Percentiles rank a stretch among this genome's conserved stretches.
These are phyloP conservation scores for Semicossyphus pulcher DNA, from an alignment of 2,113 vertebrate species.

Conservation along the genomic window DNA sequence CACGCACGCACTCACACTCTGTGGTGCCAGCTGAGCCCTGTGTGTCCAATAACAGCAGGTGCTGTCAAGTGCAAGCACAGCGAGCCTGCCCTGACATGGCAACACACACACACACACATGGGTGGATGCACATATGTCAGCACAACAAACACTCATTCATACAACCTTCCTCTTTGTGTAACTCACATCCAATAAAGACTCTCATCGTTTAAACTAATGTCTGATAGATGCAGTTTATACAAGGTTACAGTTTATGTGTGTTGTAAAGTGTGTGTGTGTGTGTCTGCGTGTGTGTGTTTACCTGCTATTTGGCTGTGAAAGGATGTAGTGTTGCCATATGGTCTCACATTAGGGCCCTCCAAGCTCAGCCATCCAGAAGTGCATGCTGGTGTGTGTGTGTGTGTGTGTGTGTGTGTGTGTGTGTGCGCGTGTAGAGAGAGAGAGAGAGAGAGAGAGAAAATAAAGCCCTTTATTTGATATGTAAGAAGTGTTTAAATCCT, in stretches of 20 bases:
- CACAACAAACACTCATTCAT: slow-evolving; percentile 11
- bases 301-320: slow-evolving; percentile 44
- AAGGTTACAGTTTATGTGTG: slow-evolving; percentile 26
- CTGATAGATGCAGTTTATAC: slow-evolving; percentile 7
- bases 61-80: slow-evolving; percentile 74
- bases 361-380: slow-evolving; percentile 51
- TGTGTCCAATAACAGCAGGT: slow-evolving; percentile 78
- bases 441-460: slow-evolving; percentile 3
- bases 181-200: slow-evolving; percentile 5
- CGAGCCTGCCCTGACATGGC: slow-evolving; percentile 66
- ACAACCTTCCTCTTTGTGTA: not conserved
- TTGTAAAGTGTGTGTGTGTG: not conserved
- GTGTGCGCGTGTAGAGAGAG: slow-evolving; percentile 6
- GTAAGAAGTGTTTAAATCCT: slow-evolving; percentile 25
- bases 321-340: slow-evolving; percentile 65
- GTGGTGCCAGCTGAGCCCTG: slow-evolving; percentile 75
- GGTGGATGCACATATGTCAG: slow-evolving; percentile 42
- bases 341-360: slow-evolving; percentile 62
- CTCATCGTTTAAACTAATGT: slow-evolving; percentile 14
- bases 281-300: slow-evolving; percentile 14
- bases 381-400: slow-evolving; percentile 28
- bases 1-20: slow-evolving; percentile 33
- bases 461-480: slow-evolving; percentile 5
- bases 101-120: slow-evolving; percentile 31
- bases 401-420: slow-evolving; percentile 17